These are phyloP conservation scores for Conomelus anceps DNA, from an alignment of 2,888 invertebrate species.

Conservation along the genomic window DNA sequence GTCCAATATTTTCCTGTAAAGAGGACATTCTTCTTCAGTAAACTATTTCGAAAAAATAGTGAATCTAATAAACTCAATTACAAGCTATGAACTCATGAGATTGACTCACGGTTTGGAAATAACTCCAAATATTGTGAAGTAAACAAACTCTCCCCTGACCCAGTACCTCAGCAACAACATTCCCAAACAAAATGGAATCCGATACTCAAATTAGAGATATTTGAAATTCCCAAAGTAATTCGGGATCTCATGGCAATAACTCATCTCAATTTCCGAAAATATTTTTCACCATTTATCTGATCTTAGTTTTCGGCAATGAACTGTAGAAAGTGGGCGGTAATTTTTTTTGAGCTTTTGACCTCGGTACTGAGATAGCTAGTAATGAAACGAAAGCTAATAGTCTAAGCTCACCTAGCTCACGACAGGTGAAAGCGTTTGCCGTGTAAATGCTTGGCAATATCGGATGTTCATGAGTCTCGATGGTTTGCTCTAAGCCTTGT, in stretches of 20 bases:
- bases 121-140: no score
- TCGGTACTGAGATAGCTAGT: neutral
- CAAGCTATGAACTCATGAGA: no score
- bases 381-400: neutral
- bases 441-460: neutral
- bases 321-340: neutral
- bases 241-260: neutral
- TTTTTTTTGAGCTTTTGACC: neutral
- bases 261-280: neutral
- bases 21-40: no score
- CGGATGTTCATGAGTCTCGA: neutral
- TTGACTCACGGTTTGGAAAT: no score
- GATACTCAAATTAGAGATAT: neutral
- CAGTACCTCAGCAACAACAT: neutral
- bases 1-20: no score
- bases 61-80: no score
- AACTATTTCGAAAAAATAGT: no score
- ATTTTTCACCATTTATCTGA: neutral
- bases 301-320: neutral
- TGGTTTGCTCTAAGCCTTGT: neutral
- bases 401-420: neutral
- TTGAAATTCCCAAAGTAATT: neutral
- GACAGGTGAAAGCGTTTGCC: neutral
- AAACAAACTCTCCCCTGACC: neutral
- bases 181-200: neutral